Evolutionary conservation across 1,140 invertebrate species (phyloP).

Genomic region (Lepidurus apus): DNA sequence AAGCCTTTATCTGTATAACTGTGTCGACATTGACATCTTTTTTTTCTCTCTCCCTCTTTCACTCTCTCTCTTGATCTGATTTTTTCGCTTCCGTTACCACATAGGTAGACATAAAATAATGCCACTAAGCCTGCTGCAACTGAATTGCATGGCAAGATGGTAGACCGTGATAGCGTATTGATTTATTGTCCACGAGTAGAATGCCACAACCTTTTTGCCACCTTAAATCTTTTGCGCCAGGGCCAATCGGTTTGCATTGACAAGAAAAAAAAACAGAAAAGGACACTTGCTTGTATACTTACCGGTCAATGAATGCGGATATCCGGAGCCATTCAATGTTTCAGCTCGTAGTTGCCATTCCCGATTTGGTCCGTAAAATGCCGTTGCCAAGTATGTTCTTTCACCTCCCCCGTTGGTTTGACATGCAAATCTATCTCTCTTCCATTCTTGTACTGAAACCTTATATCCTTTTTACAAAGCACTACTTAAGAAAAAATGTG

Average conservation of each 20-base stretch:
- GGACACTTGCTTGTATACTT: background rate
- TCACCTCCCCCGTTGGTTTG: background rate
- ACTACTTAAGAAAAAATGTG: background rate
- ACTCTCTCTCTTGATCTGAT: background rate
- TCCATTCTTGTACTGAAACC: background rate
- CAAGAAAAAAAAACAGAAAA: background rate
- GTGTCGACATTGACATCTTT: background rate
- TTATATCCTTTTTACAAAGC: background rate
- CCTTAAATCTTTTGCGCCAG: background rate
- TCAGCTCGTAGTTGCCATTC: background rate
- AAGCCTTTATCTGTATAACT: background rate
- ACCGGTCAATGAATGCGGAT: constrained; percentile 5
- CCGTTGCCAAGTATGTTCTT: background rate
- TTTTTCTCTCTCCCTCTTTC: background rate
- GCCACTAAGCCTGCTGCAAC: background rate
- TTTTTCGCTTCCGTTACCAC: background rate
- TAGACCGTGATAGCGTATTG: background rate
- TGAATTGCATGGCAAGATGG: background rate
- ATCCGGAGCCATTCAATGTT: background rate
- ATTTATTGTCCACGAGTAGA: background rate
- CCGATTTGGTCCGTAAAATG: constrained; percentile 2
- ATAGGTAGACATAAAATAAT: background rate
- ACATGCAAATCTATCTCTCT: background rate
- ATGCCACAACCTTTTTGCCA: background rate
- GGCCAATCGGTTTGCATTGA: background rate